Percentiles rank a stretch among this genome's conserved stretches.
Conservation (phyloP, 2,797 vertebrate species). For the Huso huso region DNA sequence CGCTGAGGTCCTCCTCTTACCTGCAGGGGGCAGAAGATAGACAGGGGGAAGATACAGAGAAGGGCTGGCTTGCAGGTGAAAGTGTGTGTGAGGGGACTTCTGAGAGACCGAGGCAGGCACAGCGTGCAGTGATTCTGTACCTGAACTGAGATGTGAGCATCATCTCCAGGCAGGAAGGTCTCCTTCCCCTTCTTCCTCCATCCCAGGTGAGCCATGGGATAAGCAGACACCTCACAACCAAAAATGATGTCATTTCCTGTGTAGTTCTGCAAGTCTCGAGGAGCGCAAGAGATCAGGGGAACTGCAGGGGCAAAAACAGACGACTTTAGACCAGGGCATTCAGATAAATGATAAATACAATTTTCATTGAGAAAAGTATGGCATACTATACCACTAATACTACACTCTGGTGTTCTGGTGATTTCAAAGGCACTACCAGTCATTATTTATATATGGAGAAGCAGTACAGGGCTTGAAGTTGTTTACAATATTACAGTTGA, state of each 20-base stretch:
- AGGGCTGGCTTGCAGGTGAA: no score
- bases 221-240: slow-evolving; percentile 70
- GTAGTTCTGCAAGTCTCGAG: slow-evolving; percentile 59
- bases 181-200: slow-evolving; percentile 65
- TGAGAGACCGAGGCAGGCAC: no score
- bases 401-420: no score
- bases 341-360: no score
- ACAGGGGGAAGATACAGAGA: no score
- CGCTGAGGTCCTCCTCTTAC: slow-evolving; percentile 67
- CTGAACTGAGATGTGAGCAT: slow-evolving; percentile 75
- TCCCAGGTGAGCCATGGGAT: slow-evolving; percentile 66
- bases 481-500: neutral
- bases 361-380: no score
- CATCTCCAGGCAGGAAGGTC: slow-evolving; percentile 66
- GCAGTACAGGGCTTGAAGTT: neutral
- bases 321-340: no score
- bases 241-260: slow-evolving; percentile 67
- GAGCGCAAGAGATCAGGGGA: slow-evolving; percentile 55
- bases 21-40: slow-evolving; percentile 30
- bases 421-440: no score
- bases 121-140: slow-evolving; percentile 29
- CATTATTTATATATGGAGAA: no score
- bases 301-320: slow-evolving; percentile 35
- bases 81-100: no score
- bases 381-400: no score